Evolutionary conservation across 2,113 vertebrate genomes (phyloP).

Genomic region (Apodemus sylvaticus): DNA sequence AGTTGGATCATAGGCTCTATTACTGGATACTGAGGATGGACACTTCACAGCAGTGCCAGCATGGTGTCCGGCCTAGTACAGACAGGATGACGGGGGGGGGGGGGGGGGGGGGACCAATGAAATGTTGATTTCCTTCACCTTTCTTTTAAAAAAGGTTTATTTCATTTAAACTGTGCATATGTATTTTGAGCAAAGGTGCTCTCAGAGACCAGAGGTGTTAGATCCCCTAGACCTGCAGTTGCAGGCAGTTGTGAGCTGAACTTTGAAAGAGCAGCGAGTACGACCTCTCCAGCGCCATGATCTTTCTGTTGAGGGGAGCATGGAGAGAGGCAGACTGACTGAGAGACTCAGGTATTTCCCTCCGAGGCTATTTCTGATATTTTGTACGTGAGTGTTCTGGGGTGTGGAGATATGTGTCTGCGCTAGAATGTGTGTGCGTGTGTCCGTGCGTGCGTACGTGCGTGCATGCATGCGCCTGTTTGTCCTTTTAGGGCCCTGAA

Average conservation of each 20-base stretch:
- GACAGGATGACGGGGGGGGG: not conserved
- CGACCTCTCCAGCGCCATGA: not conserved
- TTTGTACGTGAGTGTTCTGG: not conserved
- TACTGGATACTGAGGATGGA: not conserved
- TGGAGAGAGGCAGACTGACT: not conserved
- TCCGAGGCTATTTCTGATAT: not conserved
- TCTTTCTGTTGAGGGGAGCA: no score
- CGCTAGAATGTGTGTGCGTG: not conserved
- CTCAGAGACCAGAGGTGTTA: not conserved
- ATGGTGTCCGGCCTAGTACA: not conserved
- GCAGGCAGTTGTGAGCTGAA: not conserved
- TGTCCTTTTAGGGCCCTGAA: not conserved
- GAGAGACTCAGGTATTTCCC: not conserved
- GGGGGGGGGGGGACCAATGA: not conserved
- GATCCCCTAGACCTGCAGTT: not conserved
- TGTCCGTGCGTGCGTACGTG: fast-evolving
- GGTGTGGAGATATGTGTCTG: not conserved
- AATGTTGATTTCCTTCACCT: not conserved
- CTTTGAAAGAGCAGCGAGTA: not conserved
- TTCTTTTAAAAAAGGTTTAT: not conserved
- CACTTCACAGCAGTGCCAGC: not conserved
- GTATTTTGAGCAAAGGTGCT: not conserved
- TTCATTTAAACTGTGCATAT: not conserved
- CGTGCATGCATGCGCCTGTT: no score
- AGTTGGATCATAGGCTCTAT: not conserved